Percentiles rank a stretch among this genome's conserved stretches.
These are phyloP conservation scores for Cyprinella venusta DNA, from an alignment of 2,797 vertebrate species.

Conservation along the genomic window DNA sequence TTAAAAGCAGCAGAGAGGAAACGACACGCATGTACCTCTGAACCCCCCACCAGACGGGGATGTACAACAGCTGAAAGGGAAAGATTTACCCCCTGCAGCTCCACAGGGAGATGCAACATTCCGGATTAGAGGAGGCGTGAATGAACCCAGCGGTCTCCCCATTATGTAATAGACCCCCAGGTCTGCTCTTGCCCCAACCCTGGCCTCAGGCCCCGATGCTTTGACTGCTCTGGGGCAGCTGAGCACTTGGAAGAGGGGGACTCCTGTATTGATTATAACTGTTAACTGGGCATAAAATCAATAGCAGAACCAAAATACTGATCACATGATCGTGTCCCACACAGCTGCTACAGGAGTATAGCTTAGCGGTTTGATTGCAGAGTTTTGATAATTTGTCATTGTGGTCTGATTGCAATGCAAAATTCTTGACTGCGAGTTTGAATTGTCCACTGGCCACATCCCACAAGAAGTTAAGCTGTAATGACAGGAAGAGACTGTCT, in stretches of 20 bases:
- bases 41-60: conserved; percentile 52
- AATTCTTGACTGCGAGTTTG: neutral
- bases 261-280: conserved; percentile 51
- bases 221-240: conserved; percentile 45
- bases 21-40: conserved; percentile 51
- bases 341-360: conserved; percentile 14
- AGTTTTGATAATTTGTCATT: neutral
- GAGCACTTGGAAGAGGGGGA: conserved; percentile 27
- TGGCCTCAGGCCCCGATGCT: conserved; percentile 34
- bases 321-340: neutral
- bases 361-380: neutral
- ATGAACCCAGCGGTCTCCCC: conserved; percentile 56
- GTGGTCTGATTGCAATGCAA: neutral
- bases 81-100: conserved; percentile 53
- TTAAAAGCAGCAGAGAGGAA: conserved; percentile 62
- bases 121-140: conserved; percentile 55
- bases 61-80: conserved; percentile 38
- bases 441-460: neutral
- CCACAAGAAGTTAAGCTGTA: neutral
- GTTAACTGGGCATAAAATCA: conserved; percentile 44
- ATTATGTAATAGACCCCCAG: conserved; percentile 64
- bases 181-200: conserved; percentile 31
- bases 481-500: neutral
- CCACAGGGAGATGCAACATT: conserved; percentile 58
- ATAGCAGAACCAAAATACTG: conserved; percentile 19